These are phyloP conservation scores for Drosophila anceps DNA, from an alignment of 2,888 invertebrate species.

Conservation along the genomic window DNA sequence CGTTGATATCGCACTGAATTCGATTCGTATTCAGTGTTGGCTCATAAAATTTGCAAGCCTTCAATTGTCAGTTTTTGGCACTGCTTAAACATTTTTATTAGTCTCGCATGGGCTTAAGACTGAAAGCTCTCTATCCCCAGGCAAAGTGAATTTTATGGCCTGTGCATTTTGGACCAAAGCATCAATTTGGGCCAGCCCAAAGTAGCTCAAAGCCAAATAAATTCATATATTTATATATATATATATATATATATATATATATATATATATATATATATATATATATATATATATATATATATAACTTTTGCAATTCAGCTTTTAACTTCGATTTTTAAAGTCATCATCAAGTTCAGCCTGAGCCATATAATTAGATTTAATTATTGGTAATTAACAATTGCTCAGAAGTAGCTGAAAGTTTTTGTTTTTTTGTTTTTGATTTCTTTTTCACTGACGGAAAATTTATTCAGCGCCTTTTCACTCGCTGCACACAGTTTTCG, in stretches of 20 bases:
- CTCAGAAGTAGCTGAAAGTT: conserved; percentile 22
- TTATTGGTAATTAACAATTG: conserved; percentile 46
- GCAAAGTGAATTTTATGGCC: conserved; percentile 55
- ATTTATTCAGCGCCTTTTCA: conserved; percentile 21
- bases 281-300: too few relatives aligned
- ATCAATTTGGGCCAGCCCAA: conserved; percentile 31
- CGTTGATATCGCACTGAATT: conserved; percentile 22
- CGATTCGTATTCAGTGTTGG: conserved; percentile 34
- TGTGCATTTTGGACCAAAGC: conserved; percentile 28
- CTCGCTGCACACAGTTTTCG: background rate
- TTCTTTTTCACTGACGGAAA: conserved; percentile 3
- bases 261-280: too few relatives aligned
- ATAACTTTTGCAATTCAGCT: conserved; percentile 3
- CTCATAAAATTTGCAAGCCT: conserved; percentile 55
- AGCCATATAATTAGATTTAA: conserved; percentile 21
- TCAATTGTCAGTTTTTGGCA: conserved; percentile 38
- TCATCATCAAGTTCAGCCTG: background rate
- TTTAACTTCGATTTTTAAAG: background rate
- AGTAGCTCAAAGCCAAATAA: background rate
- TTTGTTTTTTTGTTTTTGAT: background rate
- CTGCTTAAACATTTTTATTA: conserved; percentile 45
- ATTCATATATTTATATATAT: conserved; percentile 10
- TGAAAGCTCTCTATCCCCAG: conserved; percentile 24
- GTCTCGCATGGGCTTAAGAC: conserved; percentile 27
- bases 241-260: too few relatives aligned